These are phyloP conservation scores for Turdus rufiventris DNA, from an alignment of 2,113 vertebrate species.

Conservation along the genomic window DNA sequence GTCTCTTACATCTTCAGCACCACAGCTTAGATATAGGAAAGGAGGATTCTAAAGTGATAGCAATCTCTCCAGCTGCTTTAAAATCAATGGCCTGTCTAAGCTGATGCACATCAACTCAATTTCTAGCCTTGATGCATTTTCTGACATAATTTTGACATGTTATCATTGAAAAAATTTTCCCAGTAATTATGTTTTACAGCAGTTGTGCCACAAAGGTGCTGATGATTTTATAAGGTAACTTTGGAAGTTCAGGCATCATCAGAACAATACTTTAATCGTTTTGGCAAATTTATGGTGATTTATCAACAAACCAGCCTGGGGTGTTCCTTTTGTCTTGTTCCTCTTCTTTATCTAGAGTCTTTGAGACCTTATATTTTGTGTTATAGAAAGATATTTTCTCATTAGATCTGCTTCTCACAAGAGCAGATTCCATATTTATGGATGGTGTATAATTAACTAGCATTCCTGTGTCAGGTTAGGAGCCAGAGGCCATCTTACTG, in stretches of 20 bases:
- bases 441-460: not conserved
- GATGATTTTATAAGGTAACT: not conserved
- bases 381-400: not conserved
- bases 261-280: not conserved
- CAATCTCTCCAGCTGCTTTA: not conserved
- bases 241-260: not conserved
- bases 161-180: not conserved
- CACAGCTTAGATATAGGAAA: not conserved
- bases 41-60: not conserved
- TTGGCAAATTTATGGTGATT: not conserved
- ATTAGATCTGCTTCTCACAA: not conserved
- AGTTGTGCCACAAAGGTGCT: not conserved
- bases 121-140: not conserved
- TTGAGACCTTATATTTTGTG: not conserved
- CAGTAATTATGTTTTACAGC: not conserved
- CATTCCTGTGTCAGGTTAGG: not conserved
- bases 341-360: not conserved
- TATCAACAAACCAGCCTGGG: not conserved
- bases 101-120: not conserved
- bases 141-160: not conserved
- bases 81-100: not conserved
- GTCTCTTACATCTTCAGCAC: not conserved
- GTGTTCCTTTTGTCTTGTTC: not conserved
- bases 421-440: not conserved
- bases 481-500: not conserved